Percentiles rank a stretch among this genome's conserved stretches.
Evolutionary conservation across 2,797 vertebrate genomes (phyloP).

Genomic region (Anabas testudineus): DNA sequence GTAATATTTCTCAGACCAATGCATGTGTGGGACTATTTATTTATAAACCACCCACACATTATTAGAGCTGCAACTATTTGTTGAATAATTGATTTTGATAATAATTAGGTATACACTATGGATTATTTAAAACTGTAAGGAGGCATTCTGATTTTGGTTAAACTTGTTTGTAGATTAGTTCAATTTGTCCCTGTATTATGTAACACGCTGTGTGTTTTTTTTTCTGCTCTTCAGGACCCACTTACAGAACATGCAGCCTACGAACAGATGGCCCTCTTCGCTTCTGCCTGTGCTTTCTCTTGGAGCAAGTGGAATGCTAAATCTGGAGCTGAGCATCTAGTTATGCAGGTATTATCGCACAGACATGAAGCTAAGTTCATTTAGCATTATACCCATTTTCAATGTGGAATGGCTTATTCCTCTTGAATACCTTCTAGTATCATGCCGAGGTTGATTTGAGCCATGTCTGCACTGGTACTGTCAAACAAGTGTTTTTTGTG

Average conservation of each 20-base stretch:
- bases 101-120: neutral
- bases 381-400: neutral
- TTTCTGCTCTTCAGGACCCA: slow-evolving; percentile 75
- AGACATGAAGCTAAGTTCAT: neutral
- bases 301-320: slow-evolving; percentile 92
- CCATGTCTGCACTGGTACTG: neutral
- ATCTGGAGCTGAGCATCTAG: slow-evolving; percentile 81
- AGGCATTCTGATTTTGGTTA: neutral
- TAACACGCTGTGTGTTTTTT: slow-evolving; percentile 6
- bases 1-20: no score
- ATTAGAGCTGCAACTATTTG: neutral
- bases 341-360: slow-evolving; percentile 85
- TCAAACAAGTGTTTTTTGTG: neutral
- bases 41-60: neutral
- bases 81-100: no score
- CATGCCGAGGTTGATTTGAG: neutral
- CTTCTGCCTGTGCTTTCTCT: slow-evolving; percentile 87
- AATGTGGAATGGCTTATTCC: neutral
- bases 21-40: neutral
- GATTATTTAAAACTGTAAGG: neutral
- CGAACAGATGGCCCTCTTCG: slow-evolving; percentile 90
- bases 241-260: slow-evolving; percentile 85
- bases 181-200: neutral
- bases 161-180: neutral
- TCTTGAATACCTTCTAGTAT: neutral